phyloP scores from a whole-genome alignment of 1,140 invertebrate species.

The Danaus melanippus region DNA sequence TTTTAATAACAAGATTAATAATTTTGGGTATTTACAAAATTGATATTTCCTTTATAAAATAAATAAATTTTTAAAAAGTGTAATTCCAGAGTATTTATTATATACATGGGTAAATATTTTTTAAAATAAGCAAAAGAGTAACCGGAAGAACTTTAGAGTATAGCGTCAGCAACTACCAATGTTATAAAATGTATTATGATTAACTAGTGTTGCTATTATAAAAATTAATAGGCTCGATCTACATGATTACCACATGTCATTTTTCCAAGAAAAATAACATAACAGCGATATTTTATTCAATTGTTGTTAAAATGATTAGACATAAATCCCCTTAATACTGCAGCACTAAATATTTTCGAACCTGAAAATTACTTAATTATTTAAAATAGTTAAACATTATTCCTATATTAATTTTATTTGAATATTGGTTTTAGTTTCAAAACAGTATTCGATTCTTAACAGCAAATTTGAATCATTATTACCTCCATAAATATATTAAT shows the following conservation, averaged over 20 bases:
- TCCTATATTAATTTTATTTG: no score
- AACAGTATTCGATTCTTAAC: no score
- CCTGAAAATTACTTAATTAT: no score
- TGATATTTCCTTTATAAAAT: neutral
- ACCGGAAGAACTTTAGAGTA: conserved; percentile 41
- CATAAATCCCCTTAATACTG: no score
- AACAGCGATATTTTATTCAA: neutral
- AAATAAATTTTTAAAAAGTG: conserved; percentile 3
- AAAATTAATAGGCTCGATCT: neutral
- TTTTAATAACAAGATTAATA: conserved; percentile 16
- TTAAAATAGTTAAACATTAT: no score
- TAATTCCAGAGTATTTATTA: neutral
- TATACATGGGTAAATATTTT: neutral
- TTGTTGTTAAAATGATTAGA: neutral
- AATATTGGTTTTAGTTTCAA: no score
- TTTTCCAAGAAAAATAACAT: conserved; percentile 4
- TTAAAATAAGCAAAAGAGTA: conserved; percentile 24
- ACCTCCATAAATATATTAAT: no score
- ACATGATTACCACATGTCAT: conserved; percentile 3
- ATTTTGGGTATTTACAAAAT: neutral
- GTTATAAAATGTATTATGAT: conserved; percentile 15
- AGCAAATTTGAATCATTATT: no score
- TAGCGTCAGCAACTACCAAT: conserved; percentile 66
- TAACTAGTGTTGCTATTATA: conserved; percentile 15
- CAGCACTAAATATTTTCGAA: no score